Evolutionary conservation across 2,113 vertebrate species (phyloP).

Genomic region (Romanogobio albipinnatus): DNA sequence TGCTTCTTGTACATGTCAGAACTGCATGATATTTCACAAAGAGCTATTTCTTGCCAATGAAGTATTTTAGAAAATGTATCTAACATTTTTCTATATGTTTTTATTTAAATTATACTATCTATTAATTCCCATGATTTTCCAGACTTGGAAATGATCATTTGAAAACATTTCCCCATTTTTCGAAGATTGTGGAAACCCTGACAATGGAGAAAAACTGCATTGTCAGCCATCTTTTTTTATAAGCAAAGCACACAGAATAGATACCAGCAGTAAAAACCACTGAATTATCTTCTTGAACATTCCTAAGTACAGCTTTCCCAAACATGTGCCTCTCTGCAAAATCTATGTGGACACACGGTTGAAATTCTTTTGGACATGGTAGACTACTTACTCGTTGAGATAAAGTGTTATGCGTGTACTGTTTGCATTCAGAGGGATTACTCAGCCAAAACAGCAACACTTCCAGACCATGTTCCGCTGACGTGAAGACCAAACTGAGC

Average conservation of each 20-base stretch:
- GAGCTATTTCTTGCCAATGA: conserved; percentile 4
- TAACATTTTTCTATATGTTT: neutral
- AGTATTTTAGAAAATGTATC: neutral
- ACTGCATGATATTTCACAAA: neutral
- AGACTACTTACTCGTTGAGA: conserved; percentile 57
- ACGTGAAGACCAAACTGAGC: conserved; percentile 60
- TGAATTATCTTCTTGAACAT: conserved; percentile 10
- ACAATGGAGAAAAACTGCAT: neutral
- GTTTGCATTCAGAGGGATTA: conserved; percentile 54
- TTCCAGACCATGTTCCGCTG: conserved; percentile 56
- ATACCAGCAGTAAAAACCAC: neutral
- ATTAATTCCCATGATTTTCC: conserved; percentile 11
- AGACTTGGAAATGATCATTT: neutral
- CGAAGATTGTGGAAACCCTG: neutral
- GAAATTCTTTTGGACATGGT: conserved; percentile 50
- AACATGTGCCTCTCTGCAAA: conserved; percentile 32
- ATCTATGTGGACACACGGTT: conserved; percentile 37
- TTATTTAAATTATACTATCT: neutral
- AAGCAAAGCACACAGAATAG: neutral
- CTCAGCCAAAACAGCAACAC: conserved; percentile 65
- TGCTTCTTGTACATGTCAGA: conserved; percentile 61
- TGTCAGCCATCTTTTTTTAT: neutral
- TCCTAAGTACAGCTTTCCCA: neutral
- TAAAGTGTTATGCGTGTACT: conserved; percentile 57
- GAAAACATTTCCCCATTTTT: neutral